These are phyloP conservation scores for Philaethria dido DNA, from an alignment of 2,888 invertebrate species.

Conservation along the genomic window DNA sequence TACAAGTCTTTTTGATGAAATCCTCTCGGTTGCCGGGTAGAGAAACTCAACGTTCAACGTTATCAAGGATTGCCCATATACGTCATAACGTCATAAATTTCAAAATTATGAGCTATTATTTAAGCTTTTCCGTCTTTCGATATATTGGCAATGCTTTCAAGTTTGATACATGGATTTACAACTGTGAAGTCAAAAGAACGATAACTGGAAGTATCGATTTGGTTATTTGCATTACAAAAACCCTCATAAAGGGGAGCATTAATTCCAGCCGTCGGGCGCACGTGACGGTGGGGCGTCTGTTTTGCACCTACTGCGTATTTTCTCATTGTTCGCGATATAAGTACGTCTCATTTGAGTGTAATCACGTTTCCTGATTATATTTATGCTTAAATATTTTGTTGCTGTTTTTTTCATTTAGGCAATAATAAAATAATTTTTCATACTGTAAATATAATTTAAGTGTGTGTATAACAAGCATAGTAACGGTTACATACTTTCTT, in stretches of 20 bases:
- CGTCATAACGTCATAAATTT: too few species aligned
- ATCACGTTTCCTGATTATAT: neutral
- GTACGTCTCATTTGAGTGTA: slow-evolving; percentile 4
- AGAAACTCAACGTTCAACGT: too few species aligned
- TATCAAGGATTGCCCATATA: too few species aligned
- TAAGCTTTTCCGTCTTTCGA: neutral
- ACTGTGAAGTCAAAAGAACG: slow-evolving; percentile 13
- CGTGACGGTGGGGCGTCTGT: slow-evolving; percentile 41
- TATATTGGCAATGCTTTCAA: neutral
- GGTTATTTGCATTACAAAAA: slow-evolving; percentile 47
- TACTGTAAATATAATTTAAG: too few species aligned
- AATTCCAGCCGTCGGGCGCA: slow-evolving; percentile 45
- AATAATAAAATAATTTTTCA: too few species aligned
- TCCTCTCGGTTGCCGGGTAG: too few species aligned
- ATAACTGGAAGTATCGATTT: slow-evolving; percentile 42
- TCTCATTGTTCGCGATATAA: slow-evolving; percentile 23
- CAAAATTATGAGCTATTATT: neutral
- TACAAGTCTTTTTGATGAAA: too few species aligned
- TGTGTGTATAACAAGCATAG: too few species aligned
- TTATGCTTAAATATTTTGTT: neutral
- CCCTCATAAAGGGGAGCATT: slow-evolving; percentile 45
- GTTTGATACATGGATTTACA: neutral
- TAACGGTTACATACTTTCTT: too few species aligned
- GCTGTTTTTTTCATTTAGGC: neutral
- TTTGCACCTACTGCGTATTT: slow-evolving; percentile 37